Conservation (phyloP, 2,888 invertebrate species). For the Gortyna flavago region DNA sequence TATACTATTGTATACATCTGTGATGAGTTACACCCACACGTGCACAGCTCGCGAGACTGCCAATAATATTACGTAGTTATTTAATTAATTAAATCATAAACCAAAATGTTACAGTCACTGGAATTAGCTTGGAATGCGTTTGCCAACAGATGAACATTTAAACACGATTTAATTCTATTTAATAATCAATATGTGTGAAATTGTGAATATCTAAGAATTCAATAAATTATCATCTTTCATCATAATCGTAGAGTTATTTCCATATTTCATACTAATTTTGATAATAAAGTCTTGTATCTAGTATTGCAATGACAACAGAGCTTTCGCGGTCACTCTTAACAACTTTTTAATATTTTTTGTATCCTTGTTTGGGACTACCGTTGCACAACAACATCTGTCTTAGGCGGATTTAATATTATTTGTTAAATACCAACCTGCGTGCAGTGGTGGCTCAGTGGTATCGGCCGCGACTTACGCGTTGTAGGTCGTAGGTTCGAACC, state of each 20-base stretch:
- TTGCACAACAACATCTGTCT: not conserved
- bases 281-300: not conserved
- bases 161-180: slow-evolving; percentile 2
- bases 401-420: not conserved
- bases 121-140: not conserved
- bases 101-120: slow-evolving; percentile 17
- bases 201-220: not conserved
- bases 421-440: not conserved
- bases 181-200: not conserved
- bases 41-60: slow-evolving; percentile 1
- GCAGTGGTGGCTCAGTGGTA: too few species aligned
- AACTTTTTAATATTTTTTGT: slow-evolving; percentile 6
- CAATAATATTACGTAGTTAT: slow-evolving; percentile 10
- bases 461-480: too few species aligned
- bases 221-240: slow-evolving; percentile 5
- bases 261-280: slow-evolving; percentile 3
- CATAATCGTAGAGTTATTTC: slow-evolving; percentile 5
- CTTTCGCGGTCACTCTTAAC: not conserved
- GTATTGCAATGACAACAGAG: not conserved
- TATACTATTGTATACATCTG: not conserved
- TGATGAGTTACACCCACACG: slow-evolving; percentile 26
- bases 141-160: not conserved
- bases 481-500: too few species aligned
- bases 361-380: not conserved
- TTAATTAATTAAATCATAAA: slow-evolving; percentile 24